phyloP scores from a whole-genome alignment of 2,113 vertebrate species.

The Aptenodytes forsteri region DNA sequence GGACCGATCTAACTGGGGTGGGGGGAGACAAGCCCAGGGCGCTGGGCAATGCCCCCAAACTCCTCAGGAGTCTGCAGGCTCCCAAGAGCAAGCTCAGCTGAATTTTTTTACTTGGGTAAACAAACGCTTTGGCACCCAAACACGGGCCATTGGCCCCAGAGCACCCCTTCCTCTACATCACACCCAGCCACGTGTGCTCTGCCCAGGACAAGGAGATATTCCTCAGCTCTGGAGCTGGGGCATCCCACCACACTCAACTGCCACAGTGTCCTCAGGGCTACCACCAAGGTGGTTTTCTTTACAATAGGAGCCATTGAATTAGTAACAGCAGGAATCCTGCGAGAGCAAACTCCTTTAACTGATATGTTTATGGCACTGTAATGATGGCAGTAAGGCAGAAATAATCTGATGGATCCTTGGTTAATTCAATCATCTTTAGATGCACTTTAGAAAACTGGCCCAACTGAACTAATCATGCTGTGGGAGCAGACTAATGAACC shows the following conservation, averaged over 20 bases:
- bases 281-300: constrained; percentile 6
- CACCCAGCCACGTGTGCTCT: not conserved
- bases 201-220: not conserved
- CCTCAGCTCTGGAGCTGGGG: fast-evolving
- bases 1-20: not conserved
- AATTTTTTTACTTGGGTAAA: not conserved
- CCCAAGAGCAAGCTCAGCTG: not conserved
- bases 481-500: not conserved
- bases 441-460: not conserved
- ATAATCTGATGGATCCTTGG: constrained; percentile 20
- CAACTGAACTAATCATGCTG: not conserved
- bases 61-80: not conserved
- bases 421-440: not conserved
- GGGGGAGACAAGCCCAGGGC: not conserved
- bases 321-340: not conserved
- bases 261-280: not conserved
- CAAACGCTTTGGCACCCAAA: not conserved
- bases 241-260: not conserved
- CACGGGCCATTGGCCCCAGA: fast-evolving
- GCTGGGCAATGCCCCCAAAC: not conserved
- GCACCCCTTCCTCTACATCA: not conserved
- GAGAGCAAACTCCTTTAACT: not conserved
- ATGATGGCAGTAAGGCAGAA: constrained; percentile 16
- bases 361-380: not conserved
- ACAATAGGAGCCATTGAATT: not conserved